These are phyloP conservation scores for Acrocyrtus sp. DNA, from an alignment of 2,888 invertebrate species.

Conservation along the genomic window DNA sequence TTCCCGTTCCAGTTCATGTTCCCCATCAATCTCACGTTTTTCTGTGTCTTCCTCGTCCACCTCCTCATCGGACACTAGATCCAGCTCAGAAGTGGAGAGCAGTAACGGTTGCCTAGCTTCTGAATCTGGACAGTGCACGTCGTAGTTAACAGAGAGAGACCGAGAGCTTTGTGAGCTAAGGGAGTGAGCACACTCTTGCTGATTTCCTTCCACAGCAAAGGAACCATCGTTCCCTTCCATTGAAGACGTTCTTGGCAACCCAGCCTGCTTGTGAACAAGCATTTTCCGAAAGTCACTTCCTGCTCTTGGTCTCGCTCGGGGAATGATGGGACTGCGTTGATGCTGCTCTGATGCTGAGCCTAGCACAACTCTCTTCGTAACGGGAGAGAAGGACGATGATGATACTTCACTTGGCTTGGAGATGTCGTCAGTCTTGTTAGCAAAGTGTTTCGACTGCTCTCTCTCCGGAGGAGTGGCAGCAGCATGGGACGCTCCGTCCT, in stretches of 20 bases:
- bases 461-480: neutral
- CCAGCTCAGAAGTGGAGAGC: conserved; percentile 48
- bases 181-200: conserved; percentile 46
- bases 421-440: conserved; percentile 50
- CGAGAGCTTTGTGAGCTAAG: conserved; percentile 58
- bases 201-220: conserved; percentile 35
- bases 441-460: conserved; percentile 1
- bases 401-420: conserved; percentile 41
- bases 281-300: conserved; percentile 44
- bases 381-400: conserved; percentile 22
- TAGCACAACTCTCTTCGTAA: conserved; percentile 24
- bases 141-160: conserved; percentile 55
- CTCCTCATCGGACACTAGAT: conserved; percentile 49
- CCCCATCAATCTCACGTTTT: conserved; percentile 9
- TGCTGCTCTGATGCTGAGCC: neutral
- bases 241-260: conserved; percentile 27
- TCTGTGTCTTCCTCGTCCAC: conserved; percentile 31
- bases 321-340: conserved; percentile 41
- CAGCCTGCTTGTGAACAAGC: conserved; percentile 21
- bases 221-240: conserved; percentile 24
- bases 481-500: conserved; percentile 2
- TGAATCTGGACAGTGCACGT: conserved; percentile 54
- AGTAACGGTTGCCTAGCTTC: conserved; percentile 61
- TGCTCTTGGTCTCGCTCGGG: conserved; percentile 41
- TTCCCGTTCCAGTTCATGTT: conserved; percentile 24